Evolutionary conservation across 2,797 vertebrate genomes (phyloP).

Genomic region (Carduelis carduelis): DNA sequence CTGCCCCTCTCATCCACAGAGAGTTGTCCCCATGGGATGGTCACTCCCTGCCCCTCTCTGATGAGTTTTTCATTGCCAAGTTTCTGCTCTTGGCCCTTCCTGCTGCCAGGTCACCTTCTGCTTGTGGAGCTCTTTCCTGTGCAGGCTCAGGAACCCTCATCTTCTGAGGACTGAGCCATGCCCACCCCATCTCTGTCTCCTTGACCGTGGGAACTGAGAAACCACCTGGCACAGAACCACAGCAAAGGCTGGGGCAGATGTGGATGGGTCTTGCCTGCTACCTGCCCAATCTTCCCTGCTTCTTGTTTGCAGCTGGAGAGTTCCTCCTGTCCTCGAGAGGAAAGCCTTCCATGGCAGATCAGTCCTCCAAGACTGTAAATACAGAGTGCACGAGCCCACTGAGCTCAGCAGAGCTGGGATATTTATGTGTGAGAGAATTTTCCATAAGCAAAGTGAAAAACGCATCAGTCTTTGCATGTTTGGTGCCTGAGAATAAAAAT

Average conservation of each 20-base stretch:
- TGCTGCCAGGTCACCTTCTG: neutral
- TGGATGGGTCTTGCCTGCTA: neutral
- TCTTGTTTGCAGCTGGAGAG: neutral
- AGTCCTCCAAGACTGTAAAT: neutral
- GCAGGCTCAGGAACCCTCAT: fast-evolving
- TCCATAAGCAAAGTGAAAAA: neutral
- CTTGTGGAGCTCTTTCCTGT: neutral
- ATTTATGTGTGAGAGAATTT: neutral
- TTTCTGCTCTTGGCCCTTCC: neutral
- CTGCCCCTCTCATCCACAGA: neutral
- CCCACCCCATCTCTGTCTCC: neutral
- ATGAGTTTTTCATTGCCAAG: neutral
- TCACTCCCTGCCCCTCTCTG: neutral
- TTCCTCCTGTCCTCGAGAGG: neutral
- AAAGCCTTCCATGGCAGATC: neutral
- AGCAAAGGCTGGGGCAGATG: neutral
- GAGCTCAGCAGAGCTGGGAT: neutral
- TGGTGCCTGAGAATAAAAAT: neutral
- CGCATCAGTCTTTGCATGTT: neutral
- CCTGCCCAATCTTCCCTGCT: neutral
- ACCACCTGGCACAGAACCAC: neutral
- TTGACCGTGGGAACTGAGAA: neutral
- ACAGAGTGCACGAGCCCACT: fast-evolving
- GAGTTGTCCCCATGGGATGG: neutral
- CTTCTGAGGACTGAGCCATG: neutral